A percentile compares a stretch with the other conserved stretches of the same genome.
Conservation (phyloP, 1,140 invertebrate genomes). For the Cyphomyrmex costatus region DNA sequence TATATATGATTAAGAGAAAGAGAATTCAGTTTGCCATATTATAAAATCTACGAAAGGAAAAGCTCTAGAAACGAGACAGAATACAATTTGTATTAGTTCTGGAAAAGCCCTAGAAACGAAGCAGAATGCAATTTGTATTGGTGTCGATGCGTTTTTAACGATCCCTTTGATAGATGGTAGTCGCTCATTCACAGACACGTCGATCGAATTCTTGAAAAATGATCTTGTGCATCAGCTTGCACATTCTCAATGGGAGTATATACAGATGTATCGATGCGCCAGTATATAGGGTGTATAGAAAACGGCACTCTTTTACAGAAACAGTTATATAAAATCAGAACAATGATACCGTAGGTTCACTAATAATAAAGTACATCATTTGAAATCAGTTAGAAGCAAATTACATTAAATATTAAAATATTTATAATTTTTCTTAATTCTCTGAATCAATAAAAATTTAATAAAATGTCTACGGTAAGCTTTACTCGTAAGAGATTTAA, state of each 20-base stretch:
- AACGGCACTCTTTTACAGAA: not conserved
- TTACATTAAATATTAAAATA: conserved; percentile 14
- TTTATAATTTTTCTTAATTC: not conserved
- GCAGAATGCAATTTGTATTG: conserved; percentile 80
- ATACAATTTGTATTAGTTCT: conserved; percentile 80
- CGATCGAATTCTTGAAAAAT: conserved; percentile 85
- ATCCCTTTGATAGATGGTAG: conserved; percentile 85
- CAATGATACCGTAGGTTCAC: too few relatives aligned
- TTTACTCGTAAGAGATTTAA: not conserved
- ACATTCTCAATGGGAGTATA: conserved; percentile 49
- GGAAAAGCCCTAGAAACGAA: conserved; percentile 53
- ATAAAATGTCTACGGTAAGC: not conserved
- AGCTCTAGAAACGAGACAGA: conserved; percentile 34
- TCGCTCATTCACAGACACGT: conserved; percentile 73
- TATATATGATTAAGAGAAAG: not conserved
- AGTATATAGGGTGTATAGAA: conserved; percentile 35
- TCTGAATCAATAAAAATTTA: not conserved
- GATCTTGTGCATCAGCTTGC: conserved; percentile 75
- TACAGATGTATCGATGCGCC: conserved; percentile 25
- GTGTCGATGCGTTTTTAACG: conserved; percentile 86
- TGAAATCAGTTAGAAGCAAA: not conserved
- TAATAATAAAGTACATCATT: too few relatives aligned
- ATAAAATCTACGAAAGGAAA: conserved; percentile 16
- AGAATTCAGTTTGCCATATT: not conserved
- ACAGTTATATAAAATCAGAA: not conserved